phyloP scores from a whole-genome alignment of 2,797 vertebrate species.

The Chlorospingus semifuscus region DNA sequence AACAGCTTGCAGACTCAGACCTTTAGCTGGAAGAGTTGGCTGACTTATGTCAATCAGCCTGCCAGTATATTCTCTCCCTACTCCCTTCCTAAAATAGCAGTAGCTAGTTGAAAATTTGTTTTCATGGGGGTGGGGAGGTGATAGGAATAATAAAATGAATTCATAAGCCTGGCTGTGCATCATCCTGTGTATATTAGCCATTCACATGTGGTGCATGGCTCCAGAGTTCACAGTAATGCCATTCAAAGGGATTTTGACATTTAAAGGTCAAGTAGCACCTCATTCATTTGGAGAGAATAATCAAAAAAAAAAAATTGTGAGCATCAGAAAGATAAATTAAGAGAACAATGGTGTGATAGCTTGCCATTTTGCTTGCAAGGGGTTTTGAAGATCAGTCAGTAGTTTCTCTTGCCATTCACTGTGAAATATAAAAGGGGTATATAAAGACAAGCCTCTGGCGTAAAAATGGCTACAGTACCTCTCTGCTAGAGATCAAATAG shows the following conservation, averaged over 20 bases:
- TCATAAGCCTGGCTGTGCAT: background rate
- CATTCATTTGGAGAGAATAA: background rate
- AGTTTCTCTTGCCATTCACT: background rate
- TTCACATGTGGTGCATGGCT: background rate
- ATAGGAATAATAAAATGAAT: constrained; percentile 38
- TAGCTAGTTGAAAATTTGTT: constrained; percentile 15
- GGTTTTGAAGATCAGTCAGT: background rate
- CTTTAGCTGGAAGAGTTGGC: constrained; percentile 26
- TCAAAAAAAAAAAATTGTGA: background rate
- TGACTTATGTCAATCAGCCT: constrained; percentile 50
- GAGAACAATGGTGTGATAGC: background rate
- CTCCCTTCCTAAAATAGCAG: constrained; percentile 27
- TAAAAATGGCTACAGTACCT: background rate
- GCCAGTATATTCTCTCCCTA: background rate
- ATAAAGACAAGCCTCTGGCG: background rate
- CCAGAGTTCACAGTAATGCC: background rate
- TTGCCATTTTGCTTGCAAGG: background rate
- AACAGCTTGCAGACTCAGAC: constrained; percentile 65
- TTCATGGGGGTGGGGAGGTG: background rate
- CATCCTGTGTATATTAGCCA: background rate
- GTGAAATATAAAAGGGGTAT: background rate
- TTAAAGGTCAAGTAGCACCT: constrained; percentile 33
- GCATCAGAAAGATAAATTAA: background rate
- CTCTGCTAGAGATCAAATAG: background rate
- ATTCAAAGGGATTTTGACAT: constrained; percentile 35